phyloP scores from a whole-genome alignment of 2,113 vertebrate genomes.

The Eolophus roseicapilla region DNA sequence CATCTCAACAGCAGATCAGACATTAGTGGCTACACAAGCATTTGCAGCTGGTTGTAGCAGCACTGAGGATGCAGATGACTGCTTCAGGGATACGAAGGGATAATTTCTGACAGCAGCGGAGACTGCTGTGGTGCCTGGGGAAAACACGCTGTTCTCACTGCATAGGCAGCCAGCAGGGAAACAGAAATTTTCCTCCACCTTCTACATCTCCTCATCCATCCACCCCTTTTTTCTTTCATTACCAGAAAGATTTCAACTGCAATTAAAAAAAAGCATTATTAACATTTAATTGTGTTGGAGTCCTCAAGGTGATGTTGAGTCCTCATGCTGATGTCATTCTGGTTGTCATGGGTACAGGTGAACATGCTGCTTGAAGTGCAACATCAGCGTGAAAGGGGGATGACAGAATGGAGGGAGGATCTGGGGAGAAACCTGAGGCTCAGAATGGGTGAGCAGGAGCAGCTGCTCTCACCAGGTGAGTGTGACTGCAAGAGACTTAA shows the following conservation, averaged over 20 bases:
- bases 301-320: constrained; percentile 1
- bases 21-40: background rate
- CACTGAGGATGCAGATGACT: background rate
- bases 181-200: background rate
- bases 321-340: constrained; percentile 52
- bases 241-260: constrained; percentile 10
- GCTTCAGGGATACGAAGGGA: background rate
- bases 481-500: background rate
- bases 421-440: background rate
- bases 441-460: background rate
- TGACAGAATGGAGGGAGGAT: background rate
- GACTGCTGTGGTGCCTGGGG: background rate
- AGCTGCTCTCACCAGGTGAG: background rate
- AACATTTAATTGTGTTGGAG: constrained; percentile 46
- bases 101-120: constrained; percentile 25
- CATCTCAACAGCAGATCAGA: background rate
- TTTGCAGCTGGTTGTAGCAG: background rate
- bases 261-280: constrained; percentile 43
- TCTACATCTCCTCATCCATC: background rate
- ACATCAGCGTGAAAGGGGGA: background rate
- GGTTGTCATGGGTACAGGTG: constrained; percentile 72
- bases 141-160: background rate
- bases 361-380: constrained; percentile 35
- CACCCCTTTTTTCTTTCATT: background rate
- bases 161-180: background rate